Conservation (phyloP, 2,113 vertebrate species). For the Neolamprologus caudopunctatus region DNA sequence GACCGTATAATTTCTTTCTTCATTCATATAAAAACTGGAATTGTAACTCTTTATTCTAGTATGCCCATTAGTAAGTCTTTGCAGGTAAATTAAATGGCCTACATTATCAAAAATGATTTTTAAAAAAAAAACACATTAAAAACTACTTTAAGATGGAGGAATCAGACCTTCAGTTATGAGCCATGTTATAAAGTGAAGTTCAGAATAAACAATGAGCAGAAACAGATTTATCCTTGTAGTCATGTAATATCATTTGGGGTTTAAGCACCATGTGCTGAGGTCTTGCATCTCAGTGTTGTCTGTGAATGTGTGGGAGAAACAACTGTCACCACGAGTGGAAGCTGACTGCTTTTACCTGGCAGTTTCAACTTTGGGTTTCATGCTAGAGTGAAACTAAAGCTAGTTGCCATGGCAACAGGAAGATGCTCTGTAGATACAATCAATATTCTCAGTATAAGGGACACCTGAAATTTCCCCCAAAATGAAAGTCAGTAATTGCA, state of each 20-base stretch:
- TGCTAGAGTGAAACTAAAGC: neutral
- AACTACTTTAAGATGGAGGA: neutral
- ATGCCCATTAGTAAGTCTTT: neutral
- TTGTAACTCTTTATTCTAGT: neutral
- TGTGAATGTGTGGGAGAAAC: neutral
- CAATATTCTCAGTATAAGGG: neutral
- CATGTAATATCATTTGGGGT: neutral
- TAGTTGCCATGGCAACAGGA: slow-evolving; percentile 46
- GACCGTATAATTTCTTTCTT: neutral
- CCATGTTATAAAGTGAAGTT: neutral
- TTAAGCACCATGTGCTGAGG: neutral
- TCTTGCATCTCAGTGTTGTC: neutral
- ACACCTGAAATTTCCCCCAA: neutral
- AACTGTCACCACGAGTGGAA: neutral
- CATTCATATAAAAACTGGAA: neutral
- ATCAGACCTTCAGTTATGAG: neutral
- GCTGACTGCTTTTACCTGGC: neutral
- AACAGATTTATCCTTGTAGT: neutral
- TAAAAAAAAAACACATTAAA: fast-evolving
- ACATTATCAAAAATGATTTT: neutral
- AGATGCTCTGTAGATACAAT: neutral
- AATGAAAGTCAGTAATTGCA: neutral
- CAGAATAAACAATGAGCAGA: neutral
- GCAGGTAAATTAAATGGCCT: neutral
- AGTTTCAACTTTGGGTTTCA: neutral